These are phyloP conservation scores for Beroe ovata DNA, from an alignment of 37 sponge, comb jelly and placozoan species.

Conservation along the genomic window DNA sequence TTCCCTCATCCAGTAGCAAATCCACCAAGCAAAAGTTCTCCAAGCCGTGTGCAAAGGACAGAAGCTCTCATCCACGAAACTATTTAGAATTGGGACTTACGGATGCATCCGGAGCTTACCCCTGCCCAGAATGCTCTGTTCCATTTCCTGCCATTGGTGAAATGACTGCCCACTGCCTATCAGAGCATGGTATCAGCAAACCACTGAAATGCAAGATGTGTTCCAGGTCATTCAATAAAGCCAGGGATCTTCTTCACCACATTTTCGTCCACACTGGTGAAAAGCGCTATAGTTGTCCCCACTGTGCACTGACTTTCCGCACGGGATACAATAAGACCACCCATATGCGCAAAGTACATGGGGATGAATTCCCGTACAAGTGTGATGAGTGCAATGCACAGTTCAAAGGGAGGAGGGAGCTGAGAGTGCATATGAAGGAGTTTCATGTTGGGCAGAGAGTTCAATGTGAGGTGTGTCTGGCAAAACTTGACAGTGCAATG, in stretches of 20 bases:
- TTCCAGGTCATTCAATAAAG: neutral
- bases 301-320: slow-evolving; percentile 15
- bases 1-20: too few species aligned
- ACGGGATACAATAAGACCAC: neutral
- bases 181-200: neutral
- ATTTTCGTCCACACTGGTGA: slow-evolving; percentile 36
- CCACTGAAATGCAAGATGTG: slow-evolving; percentile 22
- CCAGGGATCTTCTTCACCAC: slow-evolving; percentile 2
- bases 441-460: neutral
- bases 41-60: too few species aligned
- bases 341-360: slow-evolving; percentile 1
- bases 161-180: neutral
- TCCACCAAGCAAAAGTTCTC: too few species aligned
- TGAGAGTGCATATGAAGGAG: neutral
- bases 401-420: neutral
- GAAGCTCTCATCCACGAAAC: too few species aligned
- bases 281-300: slow-evolving; percentile 2
- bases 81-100: neutral
- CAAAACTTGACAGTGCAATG: neutral
- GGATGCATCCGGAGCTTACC: slow-evolving; percentile 1
- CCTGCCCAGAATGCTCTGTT: neutral
- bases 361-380: slow-evolving; percentile 10
- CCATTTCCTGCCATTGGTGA: neutral
- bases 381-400: neutral
- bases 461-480: neutral